Percentiles rank a stretch among this genome's conserved stretches.
Evolutionary conservation across 2,888 invertebrate species (phyloP).

Genomic region (Folsomia manolachei): DNA sequence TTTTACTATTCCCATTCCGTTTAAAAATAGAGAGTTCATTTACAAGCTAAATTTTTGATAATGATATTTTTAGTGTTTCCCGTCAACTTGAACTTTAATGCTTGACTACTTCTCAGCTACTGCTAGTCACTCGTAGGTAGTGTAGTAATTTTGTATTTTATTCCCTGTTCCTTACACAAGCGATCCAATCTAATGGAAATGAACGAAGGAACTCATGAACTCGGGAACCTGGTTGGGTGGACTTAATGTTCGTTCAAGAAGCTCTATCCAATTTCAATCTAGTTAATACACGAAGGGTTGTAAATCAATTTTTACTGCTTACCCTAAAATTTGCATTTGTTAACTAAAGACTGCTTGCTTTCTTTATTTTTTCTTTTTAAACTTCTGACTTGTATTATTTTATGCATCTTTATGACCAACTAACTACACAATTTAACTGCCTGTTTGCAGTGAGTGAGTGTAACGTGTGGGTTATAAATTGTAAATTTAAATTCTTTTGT

Average conservation of each 20-base stretch:
- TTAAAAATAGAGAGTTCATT: background rate
- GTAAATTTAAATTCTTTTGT: background rate
- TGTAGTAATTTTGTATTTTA: background rate
- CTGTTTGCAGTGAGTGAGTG: background rate
- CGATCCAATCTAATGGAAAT: background rate
- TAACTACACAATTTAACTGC: background rate
- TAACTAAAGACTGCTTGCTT: slow-evolving; percentile 13
- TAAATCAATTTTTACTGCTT: slow-evolving; percentile 9
- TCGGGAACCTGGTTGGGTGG: no score
- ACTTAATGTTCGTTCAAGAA: no score
- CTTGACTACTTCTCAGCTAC: background rate
- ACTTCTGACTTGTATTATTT: background rate
- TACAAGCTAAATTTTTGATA: background rate
- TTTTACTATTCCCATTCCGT: slow-evolving; percentile 14
- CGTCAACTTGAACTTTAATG: no score
- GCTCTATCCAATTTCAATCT: slow-evolving; percentile 11
- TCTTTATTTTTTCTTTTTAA: background rate
- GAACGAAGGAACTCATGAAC: no score
- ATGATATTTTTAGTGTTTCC: background rate
- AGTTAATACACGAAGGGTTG: slow-evolving; percentile 3
- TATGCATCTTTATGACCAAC: background rate
- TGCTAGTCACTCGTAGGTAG: background rate
- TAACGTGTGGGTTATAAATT: no score
- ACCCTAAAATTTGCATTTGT: slow-evolving; percentile 20
- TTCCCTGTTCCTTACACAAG: background rate